Conservation (phyloP, 2,888 invertebrate genomes). For the Gnatocerus cornutus region DNA sequence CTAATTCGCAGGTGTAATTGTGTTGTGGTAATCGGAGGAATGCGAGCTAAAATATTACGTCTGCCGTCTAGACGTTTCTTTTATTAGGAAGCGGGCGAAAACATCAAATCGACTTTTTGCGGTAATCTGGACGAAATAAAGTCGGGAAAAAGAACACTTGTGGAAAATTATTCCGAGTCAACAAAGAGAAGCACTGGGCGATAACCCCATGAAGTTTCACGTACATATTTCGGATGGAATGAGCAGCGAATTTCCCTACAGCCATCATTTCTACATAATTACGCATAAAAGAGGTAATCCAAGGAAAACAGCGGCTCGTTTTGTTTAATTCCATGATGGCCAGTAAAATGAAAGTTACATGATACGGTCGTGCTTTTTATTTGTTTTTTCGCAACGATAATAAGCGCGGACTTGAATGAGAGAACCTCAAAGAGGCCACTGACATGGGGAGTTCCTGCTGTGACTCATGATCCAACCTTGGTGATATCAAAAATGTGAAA, state of each 20-base stretch:
- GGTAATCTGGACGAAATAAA: neutral
- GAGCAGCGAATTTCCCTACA: neutral
- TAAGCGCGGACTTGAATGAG: neutral
- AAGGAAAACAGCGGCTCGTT: slow-evolving; percentile 2
- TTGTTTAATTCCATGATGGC: slow-evolving; percentile 14
- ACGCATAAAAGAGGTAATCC: slow-evolving; percentile 16
- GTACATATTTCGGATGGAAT: slow-evolving; percentile 6
- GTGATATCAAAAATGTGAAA: neutral
- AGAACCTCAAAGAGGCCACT: slow-evolving; percentile 17
- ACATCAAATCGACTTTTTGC: neutral
- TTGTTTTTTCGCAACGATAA: slow-evolving; percentile 2
- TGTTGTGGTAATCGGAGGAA: too few species aligned
- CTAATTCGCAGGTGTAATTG: too few species aligned
- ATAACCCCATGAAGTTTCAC: neutral
- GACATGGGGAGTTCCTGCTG: slow-evolving; percentile 20
- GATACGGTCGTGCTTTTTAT: slow-evolving; percentile 9
- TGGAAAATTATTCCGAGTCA: neutral
- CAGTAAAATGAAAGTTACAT: neutral
- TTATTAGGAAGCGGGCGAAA: neutral
- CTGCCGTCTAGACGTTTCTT: slow-evolving; percentile 23
- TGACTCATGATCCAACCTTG: slow-evolving; percentile 7
- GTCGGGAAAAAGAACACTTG: neutral
- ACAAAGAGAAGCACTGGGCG: neutral
- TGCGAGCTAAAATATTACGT: slow-evolving; percentile 12
- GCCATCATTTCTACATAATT: slow-evolving; percentile 15